Evolutionary conservation across 2,113 vertebrate genomes (phyloP).

Genomic region (Platysteira castanea): DNA sequence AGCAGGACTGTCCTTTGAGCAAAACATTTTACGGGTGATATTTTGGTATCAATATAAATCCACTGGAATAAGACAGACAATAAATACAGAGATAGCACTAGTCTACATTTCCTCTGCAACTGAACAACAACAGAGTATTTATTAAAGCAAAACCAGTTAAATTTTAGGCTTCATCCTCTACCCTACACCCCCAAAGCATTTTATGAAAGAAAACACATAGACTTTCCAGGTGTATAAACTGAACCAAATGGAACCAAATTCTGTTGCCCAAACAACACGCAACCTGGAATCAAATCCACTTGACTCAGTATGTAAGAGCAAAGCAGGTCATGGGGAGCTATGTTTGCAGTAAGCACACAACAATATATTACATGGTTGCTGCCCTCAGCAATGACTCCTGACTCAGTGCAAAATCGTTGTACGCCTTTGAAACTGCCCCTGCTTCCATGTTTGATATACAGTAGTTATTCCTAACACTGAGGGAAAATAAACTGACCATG

Average conservation of each 20-base stretch:
- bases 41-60: not conserved
- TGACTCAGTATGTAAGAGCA: not conserved
- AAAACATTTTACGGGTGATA: not conserved
- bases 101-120: not conserved
- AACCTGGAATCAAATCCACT: not conserved
- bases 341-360: not conserved
- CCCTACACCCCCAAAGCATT: not conserved
- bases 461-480: not conserved
- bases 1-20: not conserved
- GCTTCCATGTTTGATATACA: not conserved
- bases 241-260: not conserved
- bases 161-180: not conserved
- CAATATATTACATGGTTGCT: not conserved
- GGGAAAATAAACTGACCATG: not conserved
- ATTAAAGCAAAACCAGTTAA: not conserved
- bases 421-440: not conserved
- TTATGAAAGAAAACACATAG: not conserved
- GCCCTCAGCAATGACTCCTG: not conserved
- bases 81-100: not conserved
- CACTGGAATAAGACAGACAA: not conserved
- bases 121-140: not conserved
- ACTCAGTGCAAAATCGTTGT: not conserved
- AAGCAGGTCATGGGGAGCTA: not conserved
- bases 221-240: not conserved
- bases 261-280: not conserved